Evolutionary conservation across 1,140 invertebrate species (phyloP).

Genomic region (Helicoverpa armigera): DNA sequence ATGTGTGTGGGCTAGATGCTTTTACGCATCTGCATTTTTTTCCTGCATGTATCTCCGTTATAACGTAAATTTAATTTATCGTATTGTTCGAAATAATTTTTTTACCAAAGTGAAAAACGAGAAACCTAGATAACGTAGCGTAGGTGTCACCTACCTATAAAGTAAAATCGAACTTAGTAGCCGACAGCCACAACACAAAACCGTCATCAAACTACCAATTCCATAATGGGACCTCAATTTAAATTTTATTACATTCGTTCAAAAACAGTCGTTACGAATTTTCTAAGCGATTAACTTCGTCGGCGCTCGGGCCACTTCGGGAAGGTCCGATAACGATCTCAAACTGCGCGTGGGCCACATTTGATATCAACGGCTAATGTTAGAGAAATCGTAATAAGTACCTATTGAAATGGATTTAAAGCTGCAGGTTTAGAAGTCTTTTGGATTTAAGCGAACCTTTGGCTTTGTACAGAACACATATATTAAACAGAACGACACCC

Average conservation of each 20-base stretch:
- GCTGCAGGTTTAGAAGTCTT: constrained; percentile 12
- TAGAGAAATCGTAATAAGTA: constrained; percentile 5
- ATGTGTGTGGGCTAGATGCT: no score
- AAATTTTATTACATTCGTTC: constrained; percentile 35
- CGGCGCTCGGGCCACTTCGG: constrained; percentile 46
- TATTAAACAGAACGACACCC: no score
- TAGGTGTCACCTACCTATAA: no score
- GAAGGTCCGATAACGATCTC: constrained; percentile 56
- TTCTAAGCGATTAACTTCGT: constrained; percentile 65
- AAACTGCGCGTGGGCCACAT: constrained; percentile 30
- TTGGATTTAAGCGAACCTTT: not conserved
- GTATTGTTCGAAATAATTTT: no score
- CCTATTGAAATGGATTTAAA: constrained; percentile 38
- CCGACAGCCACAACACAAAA: not conserved
- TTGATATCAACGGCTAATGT: constrained; percentile 26
- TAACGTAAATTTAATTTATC: no score
- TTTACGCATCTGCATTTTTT: no score
- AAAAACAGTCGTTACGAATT: constrained; percentile 61
- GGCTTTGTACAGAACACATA: no score
- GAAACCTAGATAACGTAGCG: no score
- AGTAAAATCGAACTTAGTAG: no score
- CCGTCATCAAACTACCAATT: not conserved
- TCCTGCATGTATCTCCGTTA: no score
- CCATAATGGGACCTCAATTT: constrained; percentile 9
- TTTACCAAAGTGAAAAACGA: no score